Conservation (phyloP, 2,888 invertebrate species). For the Baronia brevicornis region DNA sequence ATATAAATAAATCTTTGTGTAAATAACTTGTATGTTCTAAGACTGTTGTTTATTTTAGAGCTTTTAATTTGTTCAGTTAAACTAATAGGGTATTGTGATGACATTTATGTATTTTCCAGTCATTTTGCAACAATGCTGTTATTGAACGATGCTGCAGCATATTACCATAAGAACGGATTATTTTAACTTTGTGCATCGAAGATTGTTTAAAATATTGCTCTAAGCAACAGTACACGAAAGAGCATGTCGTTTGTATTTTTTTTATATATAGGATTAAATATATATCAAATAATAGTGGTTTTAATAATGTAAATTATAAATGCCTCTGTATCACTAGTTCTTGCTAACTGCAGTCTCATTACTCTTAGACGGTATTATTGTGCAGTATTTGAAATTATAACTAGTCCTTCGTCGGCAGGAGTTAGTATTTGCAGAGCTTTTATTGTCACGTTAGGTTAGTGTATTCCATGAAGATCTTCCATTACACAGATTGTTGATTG, state of each 20-base stretch:
- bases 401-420: conserved; percentile 36
- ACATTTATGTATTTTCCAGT: conserved; percentile 68
- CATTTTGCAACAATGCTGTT: conserved; percentile 34
- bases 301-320: too few relatives aligned
- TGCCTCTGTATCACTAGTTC: too few relatives aligned
- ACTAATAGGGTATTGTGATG: conserved; percentile 48
- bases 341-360: too few relatives aligned
- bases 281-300: too few relatives aligned
- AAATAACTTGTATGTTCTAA: conserved; percentile 71
- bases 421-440: conserved; percentile 25
- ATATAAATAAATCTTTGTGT: conserved; percentile 61
- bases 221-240: too few relatives aligned
- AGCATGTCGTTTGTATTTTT: too few relatives aligned
- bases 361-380: conserved; percentile 14
- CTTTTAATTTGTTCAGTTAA: conserved; percentile 68
- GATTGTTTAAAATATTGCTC: too few relatives aligned
- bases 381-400: conserved; percentile 23
- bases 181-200: too few relatives aligned
- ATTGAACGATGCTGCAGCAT: too few relatives aligned
- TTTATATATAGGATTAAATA: too few relatives aligned
- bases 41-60: conserved; percentile 74
- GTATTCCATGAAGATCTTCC: conserved; percentile 23
- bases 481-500: conserved; percentile 12
- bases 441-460: conserved; percentile 20
- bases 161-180: too few relatives aligned